phyloP scores from a whole-genome alignment of 1,140 invertebrate species.

The Catajapyx aquilonaris region DNA sequence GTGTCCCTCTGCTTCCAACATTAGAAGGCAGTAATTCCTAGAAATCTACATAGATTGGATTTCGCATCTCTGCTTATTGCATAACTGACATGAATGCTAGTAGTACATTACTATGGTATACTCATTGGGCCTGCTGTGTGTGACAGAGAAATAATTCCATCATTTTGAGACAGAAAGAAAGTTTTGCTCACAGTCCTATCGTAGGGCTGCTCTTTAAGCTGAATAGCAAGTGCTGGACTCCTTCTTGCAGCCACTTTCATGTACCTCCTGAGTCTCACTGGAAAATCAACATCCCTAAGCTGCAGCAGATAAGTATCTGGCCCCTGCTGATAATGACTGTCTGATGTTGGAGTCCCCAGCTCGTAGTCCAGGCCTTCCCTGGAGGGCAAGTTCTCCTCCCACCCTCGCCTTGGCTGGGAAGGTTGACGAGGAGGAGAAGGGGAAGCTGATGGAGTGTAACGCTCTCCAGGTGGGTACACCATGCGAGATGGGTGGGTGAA shows the following conservation, averaged over 20 bases:
- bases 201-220: constrained; percentile 24
- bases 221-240: constrained; percentile 30
- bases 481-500: constrained; percentile 79
- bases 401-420: constrained; percentile 24
- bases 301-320: constrained; percentile 89
- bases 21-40: too few species aligned
- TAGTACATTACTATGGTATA: too few species aligned
- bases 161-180: too few species aligned
- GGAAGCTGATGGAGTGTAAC: constrained; percentile 48
- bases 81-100: too few species aligned
- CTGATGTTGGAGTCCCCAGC: constrained; percentile 52
- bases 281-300: constrained; percentile 77
- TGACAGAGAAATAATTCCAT: too few species aligned
- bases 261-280: constrained; percentile 69
- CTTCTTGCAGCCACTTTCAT: constrained; percentile 69
- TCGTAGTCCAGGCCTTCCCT: constrained; percentile 63
- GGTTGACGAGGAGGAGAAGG: constrained; percentile 25
- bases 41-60: too few species aligned
- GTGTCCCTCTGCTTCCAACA: too few species aligned
- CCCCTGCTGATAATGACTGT: constrained; percentile 85
- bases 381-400: constrained; percentile 45
- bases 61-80: too few species aligned
- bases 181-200: constrained; percentile 48
- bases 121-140: too few species aligned
- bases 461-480: constrained; percentile 73